phyloP scores from a whole-genome alignment of 2,888 invertebrate species.

The Acrobasis repandana region DNA sequence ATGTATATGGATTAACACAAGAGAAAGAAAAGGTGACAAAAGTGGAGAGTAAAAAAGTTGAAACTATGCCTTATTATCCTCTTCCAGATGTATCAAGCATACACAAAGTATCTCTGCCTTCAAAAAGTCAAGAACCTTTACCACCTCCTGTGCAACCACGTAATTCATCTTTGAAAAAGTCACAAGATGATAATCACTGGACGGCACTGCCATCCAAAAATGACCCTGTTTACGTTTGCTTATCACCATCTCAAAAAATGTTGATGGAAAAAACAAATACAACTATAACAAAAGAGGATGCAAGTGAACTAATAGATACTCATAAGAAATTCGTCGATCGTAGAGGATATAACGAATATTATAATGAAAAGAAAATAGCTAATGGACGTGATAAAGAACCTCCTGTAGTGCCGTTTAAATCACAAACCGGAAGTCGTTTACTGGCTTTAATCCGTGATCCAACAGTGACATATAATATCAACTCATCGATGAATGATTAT shows the following conservation, averaged over 20 bases:
- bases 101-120: conserved; percentile 61
- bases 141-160: conserved; percentile 74
- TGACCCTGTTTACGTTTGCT: conserved; percentile 85
- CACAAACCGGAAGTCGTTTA: conserved; percentile 82
- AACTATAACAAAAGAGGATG: conserved; percentile 74
- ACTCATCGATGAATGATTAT: conserved; percentile 45
- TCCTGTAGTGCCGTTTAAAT: conserved; percentile 66
- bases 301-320: conserved; percentile 85
- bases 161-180: conserved; percentile 67
- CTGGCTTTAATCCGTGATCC: conserved; percentile 85
- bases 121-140: conserved; percentile 44
- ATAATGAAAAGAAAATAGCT: conserved; percentile 38
- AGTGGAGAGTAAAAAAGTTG: conserved; percentile 30
- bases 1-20: conserved; percentile 41
- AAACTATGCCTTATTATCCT: conserved; percentile 72
- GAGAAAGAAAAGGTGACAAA: conserved; percentile 20
- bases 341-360: conserved; percentile 80
- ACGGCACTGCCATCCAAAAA: conserved; percentile 83
- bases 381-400: conserved; percentile 37
- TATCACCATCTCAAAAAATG: conserved; percentile 88
- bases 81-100: conserved; percentile 74
- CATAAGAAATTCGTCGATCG: conserved; percentile 87
- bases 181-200: conserved; percentile 77
- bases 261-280: conserved; percentile 81
- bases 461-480: conserved; percentile 58